Conservation (phyloP, 2,888 invertebrate species). For the Drosophila histrio region DNA sequence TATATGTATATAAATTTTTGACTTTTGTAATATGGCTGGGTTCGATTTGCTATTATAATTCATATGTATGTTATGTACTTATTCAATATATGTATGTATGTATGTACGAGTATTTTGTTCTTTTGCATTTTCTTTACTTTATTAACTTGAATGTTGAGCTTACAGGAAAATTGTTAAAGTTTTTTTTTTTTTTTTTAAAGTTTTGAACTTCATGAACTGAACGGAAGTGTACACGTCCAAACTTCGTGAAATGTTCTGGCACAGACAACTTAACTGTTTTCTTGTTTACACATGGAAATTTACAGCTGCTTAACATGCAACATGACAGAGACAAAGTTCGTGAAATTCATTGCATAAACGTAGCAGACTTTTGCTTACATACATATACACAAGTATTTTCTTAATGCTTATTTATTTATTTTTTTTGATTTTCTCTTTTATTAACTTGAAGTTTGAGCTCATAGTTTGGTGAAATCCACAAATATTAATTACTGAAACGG, state of each 20-base stretch:
- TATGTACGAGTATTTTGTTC: constrained; percentile 1
- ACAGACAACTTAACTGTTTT: background rate
- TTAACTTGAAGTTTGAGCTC: background rate
- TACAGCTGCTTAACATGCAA: constrained; percentile 3
- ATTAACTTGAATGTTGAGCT: constrained; percentile 28
- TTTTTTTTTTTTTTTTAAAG: too few species aligned
- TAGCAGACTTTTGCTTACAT: background rate
- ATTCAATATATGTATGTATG: constrained; percentile 7
- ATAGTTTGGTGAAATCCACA: background rate
- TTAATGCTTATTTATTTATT: background rate
- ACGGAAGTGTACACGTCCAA: background rate
- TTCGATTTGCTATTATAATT: constrained; percentile 25
- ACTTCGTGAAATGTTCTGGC: background rate
- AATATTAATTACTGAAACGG: background rate
- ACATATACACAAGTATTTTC: background rate
- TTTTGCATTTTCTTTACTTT: background rate
- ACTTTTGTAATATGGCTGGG: constrained; percentile 28
- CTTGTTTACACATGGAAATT: background rate
- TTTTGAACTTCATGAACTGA: background rate
- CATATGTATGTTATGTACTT: constrained; percentile 26
- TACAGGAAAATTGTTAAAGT: constrained; percentile 6
- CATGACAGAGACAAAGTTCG: background rate
- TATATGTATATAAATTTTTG: background rate
- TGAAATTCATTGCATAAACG: constrained; percentile 23
- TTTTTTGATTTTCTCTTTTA: background rate